phyloP scores from a whole-genome alignment of 2,888 invertebrate genomes.

The Physocephala rufipes region DNA sequence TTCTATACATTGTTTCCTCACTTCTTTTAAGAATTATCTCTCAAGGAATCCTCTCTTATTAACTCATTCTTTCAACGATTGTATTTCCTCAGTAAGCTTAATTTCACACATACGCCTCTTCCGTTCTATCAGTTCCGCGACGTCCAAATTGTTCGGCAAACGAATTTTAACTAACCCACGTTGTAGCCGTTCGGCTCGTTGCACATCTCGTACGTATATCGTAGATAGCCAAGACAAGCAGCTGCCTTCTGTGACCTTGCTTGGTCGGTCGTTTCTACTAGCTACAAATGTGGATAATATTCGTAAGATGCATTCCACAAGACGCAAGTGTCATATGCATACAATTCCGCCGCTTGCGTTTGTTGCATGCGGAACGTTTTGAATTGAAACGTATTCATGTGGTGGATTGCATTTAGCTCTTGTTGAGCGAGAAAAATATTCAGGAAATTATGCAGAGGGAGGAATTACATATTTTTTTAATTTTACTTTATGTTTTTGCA shows the following conservation, averaged over 20 bases:
- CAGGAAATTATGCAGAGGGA: too few species aligned
- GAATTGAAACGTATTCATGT: conserved; percentile 43
- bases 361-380: conserved; percentile 7
- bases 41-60: too few species aligned
- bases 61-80: neutral
- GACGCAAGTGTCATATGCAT: conserved; percentile 6
- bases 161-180: conserved; percentile 52
- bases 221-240: conserved; percentile 25
- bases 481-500: too few species aligned
- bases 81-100: neutral
- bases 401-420: conserved; percentile 50
- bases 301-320: conserved; percentile 33
- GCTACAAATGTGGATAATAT: conserved; percentile 31
- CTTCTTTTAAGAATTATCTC: too few species aligned
- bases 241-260: conserved; percentile 1
- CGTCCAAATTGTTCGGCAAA: conserved; percentile 57
- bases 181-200: conserved; percentile 29
- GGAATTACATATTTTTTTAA: too few species aligned
- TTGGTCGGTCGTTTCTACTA: neutral
- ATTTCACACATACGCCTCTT: conserved; percentile 19
- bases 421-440: too few species aligned
- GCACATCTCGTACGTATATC: conserved; percentile 21
- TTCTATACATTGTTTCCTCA: too few species aligned
- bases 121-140: conserved; percentile 37
- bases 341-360: conserved; percentile 38